These are phyloP conservation scores for Disparrhopalites patrizii DNA, from an alignment of 2,888 invertebrate species.

Conservation along the genomic window DNA sequence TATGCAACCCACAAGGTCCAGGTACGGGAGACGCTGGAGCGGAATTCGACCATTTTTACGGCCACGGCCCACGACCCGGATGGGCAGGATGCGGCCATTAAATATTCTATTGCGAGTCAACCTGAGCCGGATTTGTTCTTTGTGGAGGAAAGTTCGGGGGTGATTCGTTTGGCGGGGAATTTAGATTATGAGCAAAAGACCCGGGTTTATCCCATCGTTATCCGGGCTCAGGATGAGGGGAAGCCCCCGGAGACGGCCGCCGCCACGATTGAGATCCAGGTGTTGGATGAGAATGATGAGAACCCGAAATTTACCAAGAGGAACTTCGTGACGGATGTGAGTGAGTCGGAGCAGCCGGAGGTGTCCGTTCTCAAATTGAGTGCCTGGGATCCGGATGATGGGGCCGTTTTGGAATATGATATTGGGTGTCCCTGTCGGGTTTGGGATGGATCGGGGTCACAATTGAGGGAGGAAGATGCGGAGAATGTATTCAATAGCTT, in stretches of 20 bases:
- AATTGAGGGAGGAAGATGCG: conserved; percentile 36
- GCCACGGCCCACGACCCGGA: conserved; percentile 47
- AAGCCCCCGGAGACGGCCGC: conserved; percentile 58
- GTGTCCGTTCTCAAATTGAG: conserved; percentile 62
- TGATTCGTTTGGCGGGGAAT: conserved; percentile 67
- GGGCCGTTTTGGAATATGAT: conserved; percentile 65
- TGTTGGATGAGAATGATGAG: conserved; percentile 63
- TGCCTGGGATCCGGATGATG: conserved; percentile 72
- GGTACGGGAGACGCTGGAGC: conserved; percentile 38
- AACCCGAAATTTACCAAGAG: conserved; percentile 50
- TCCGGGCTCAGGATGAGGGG: conserved; percentile 68
- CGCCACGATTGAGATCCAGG: conserved; percentile 62
- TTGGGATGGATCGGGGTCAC: conserved; percentile 45
- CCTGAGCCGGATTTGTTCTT: conserved; percentile 56
- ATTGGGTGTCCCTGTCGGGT: conserved; percentile 52
- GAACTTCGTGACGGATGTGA: conserved; percentile 49
- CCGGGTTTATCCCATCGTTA: conserved; percentile 62
- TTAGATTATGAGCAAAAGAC: conserved; percentile 73
- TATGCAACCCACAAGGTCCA: conserved; percentile 38
- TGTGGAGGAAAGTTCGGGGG: conserved; percentile 60
- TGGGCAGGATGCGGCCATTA: conserved; percentile 43
- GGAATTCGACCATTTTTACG: conserved; percentile 35
- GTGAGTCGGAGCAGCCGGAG: conserved; percentile 50
- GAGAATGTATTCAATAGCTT: conserved; percentile 40
- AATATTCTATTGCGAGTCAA: conserved; percentile 41